Base-by-base conservation (phyloP, 1,140 invertebrate species). In the Tachypleus tridentatus region DNA sequence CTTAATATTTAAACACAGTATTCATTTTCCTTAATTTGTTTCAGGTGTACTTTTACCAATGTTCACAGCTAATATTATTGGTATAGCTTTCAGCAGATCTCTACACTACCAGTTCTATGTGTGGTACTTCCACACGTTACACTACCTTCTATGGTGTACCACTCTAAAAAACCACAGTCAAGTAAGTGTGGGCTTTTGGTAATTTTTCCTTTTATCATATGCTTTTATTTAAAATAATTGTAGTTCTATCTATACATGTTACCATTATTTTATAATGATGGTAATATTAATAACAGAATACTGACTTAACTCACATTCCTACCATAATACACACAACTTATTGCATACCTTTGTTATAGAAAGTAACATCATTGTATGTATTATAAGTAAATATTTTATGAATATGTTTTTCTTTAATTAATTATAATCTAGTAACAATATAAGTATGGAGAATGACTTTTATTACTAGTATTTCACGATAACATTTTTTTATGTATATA, bases 51-150 rank as follows among this genome's bases (percentile, higher is more conserved):
- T 98, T 58, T 77, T 92, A 53, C 91, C 93, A 7, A 82, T 98
- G 74, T 97, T 97, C 76, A 79, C 87, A 50, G 82, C 85, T 6
- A 99, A 99, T 78, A 93, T 99, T 72, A 91, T 99, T 72, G 83
- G 82, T 29, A 82, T 99, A 60, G 82, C 84, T 56, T 97, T 93
- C 75, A 89, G 93, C 60, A 83, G 97, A 65, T 98, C 95, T 29
- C 80, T 99, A 8, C 97, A 99, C 80, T 99, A 99, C 81, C 97
- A 99, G 78, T 99, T 99, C 79, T 99, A 99, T 76, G 84, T 95
- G 8, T 99, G 97, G 97, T 99, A 99, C 76, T 99, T 95, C 76
- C 96, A 99, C 77, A 89, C 87, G 7, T 79, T 99, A 57, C 91
- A 94, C 48, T 98, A 96, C 71, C 71, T 87, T 4, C 73, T 84